Conservation (phyloP, 2,113 vertebrate genomes). For the Marcusenius ussheri region DNA sequence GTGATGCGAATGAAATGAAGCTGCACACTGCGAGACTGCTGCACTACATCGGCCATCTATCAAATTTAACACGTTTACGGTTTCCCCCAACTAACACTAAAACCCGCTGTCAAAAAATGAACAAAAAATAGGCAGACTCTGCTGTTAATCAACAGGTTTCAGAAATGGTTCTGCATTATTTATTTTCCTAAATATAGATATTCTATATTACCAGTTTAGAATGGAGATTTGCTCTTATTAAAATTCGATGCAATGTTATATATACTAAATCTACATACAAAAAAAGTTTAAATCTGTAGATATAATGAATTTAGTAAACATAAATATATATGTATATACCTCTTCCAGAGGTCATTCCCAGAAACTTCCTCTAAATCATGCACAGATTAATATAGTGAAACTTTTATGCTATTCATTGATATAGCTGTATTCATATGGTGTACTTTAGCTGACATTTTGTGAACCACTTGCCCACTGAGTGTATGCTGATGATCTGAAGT, state of each 20-base stretch:
- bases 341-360: not conserved
- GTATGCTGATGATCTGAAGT: slow-evolving; percentile 86
- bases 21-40: slow-evolving; percentile 72
- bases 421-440: not conserved
- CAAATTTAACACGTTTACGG: not conserved
- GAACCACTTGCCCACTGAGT: slow-evolving; percentile 98
- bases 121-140: not conserved
- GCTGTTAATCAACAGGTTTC: not conserved
- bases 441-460: slow-evolving; percentile 60
- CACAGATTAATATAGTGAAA: not conserved
- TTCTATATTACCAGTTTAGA: not conserved
- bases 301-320: not conserved
- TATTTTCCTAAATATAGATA: not conserved
- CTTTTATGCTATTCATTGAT: not conserved
- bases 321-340: not conserved
- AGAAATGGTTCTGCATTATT: not conserved
- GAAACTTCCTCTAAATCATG: not conserved
- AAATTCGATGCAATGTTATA: not conserved
- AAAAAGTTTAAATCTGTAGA: not conserved
- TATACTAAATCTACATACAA: not conserved
- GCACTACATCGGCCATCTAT: slow-evolving; percentile 39
- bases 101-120: slow-evolving; percentile 33
- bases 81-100: slow-evolving; percentile 28
- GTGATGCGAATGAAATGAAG: slow-evolving; percentile 65
- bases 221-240: not conserved